phyloP scores from a whole-genome alignment of 2,113 vertebrate genomes.

The Chrysemys picta region DNA sequence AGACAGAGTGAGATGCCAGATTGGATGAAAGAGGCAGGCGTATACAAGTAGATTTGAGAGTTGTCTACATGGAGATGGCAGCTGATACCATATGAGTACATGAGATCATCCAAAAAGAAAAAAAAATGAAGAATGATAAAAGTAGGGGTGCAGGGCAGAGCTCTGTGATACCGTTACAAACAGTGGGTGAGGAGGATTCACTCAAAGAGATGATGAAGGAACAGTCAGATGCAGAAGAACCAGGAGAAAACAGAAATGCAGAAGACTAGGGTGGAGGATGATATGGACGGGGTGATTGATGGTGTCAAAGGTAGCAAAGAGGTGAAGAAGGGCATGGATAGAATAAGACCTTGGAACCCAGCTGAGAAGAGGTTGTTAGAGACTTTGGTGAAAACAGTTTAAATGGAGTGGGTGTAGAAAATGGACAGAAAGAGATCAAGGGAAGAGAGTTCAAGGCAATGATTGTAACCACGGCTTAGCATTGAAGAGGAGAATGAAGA shows the following conservation, averaged over 20 bases:
- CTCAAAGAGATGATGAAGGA: not conserved
- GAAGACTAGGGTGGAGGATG: not conserved
- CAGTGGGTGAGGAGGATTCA: not conserved
- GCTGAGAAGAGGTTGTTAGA: not conserved
- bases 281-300: fast-evolving
- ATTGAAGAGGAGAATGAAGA: too few relatives aligned
- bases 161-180: too few relatives aligned
- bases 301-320: not conserved
- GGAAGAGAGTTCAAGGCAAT: not conserved
- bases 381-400: not conserved
- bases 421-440: not conserved
- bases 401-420: not conserved
- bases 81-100: not conserved
- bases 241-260: not conserved
- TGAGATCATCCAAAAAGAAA: constrained; percentile 39
- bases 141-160: too few relatives aligned
- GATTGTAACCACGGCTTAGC: not conserved
- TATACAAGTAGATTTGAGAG: not conserved
- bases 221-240: not conserved
- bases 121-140: not conserved
- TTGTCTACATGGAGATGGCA: too few relatives aligned
- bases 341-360: not conserved
- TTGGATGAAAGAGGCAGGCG: not conserved
- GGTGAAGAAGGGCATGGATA: not conserved
- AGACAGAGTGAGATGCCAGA: not conserved